A percentile compares a stretch with the other conserved stretches of the same genome.
phyloP scores from a whole-genome alignment of 2,888 invertebrate genomes.

The Habrosyne pyritoides region DNA sequence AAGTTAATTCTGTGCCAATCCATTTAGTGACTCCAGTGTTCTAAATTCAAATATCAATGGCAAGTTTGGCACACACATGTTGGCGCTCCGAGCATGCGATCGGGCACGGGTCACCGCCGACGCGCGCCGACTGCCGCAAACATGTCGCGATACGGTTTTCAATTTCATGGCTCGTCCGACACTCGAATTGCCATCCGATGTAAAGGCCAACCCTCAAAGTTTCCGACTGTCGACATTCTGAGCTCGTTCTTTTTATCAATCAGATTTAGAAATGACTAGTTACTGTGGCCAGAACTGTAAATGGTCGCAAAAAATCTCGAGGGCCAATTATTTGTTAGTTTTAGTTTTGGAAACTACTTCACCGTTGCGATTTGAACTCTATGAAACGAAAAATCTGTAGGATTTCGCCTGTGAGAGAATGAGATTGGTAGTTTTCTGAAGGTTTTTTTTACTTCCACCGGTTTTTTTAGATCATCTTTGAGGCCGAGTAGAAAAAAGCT shows the following conservation, averaged over 20 bases:
- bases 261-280: neutral
- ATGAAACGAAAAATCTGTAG: too few species aligned
- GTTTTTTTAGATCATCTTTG: too few species aligned
- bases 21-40: neutral
- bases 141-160: neutral
- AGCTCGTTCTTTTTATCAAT: neutral
- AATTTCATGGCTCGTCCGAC: constrained; percentile 2
- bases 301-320: too few species aligned
- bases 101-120: neutral
- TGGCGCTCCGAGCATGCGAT: neutral
- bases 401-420: too few species aligned
- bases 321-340: too few species aligned
- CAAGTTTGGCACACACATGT: neutral
- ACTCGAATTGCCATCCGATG: neutral
- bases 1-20: neutral
- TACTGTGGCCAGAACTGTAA: too few species aligned
- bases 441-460: too few species aligned
- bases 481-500: too few species aligned
- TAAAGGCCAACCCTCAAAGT: neutral
- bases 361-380: too few species aligned
- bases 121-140: neutral
- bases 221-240: neutral
- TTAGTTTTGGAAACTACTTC: too few species aligned
- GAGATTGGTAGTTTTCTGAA: too few species aligned
- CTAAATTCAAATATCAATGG: constrained; percentile 1